A percentile compares a stretch with the other conserved stretches of the same genome.
These are phyloP conservation scores for Amblyornis subalaris DNA, from an alignment of 2,113 vertebrate species.

Conservation along the genomic window DNA sequence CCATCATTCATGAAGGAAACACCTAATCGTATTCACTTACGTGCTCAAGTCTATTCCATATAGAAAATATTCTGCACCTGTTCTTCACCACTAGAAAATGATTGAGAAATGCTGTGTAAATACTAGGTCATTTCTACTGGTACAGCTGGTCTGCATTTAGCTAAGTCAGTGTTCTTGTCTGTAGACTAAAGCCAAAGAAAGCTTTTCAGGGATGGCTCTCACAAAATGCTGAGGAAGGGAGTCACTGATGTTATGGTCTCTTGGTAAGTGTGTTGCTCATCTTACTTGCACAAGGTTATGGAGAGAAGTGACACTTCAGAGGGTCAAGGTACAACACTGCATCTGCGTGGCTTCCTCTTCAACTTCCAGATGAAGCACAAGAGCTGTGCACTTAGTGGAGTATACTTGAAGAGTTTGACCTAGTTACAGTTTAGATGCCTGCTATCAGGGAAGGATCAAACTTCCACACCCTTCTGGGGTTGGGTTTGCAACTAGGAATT, in stretches of 20 bases:
- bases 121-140: not conserved
- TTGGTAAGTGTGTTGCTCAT: not conserved
- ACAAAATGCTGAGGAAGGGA: not conserved
- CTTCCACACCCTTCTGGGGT: not conserved
- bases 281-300: not conserved
- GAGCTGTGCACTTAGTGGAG: not conserved
- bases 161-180: not conserved
- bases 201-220: not conserved
- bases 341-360: not conserved
- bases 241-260: not conserved
- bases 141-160: not conserved
- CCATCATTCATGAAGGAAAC: not conserved
- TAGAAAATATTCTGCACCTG: not conserved
- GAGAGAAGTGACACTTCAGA: not conserved
- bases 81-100: not conserved
- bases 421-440: not conserved
- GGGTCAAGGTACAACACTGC: not conserved
- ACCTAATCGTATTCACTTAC: not conserved
- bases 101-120: not conserved
- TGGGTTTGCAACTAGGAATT: not conserved
- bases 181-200: not conserved
- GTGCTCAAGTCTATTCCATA: not conserved
- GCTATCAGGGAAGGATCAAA: not conserved
- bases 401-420: not conserved
- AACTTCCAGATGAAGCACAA: not conserved